These are phyloP conservation scores for Triops cancriformis DNA, from an alignment of 1,140 invertebrate species.

Conservation along the genomic window DNA sequence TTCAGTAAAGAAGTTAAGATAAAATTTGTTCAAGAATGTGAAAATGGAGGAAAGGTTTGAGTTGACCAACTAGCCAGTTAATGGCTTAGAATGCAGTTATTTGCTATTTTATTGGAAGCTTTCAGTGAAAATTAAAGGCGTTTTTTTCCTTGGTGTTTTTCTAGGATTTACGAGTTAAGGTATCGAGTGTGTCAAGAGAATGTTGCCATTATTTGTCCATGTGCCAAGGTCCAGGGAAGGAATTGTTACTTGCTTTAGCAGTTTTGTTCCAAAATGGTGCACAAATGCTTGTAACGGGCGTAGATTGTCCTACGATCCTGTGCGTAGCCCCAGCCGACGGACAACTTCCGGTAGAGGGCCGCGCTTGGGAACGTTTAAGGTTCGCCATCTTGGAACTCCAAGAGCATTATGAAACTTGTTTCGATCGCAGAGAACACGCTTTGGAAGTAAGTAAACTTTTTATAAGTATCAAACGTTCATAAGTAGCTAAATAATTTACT, in stretches of 20 bases:
- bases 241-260: background rate
- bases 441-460: conserved; percentile 56
- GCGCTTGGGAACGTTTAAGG: conserved; percentile 57
- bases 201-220: conserved; percentile 41
- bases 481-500: too few species aligned
- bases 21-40: too few species aligned
- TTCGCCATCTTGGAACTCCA: conserved; percentile 88
- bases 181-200: conserved; percentile 38
- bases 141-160: conserved; percentile 38
- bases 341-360: background rate
- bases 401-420: conserved; percentile 89
- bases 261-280: conserved; percentile 37
- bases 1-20: too few species aligned
- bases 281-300: conserved; percentile 50
- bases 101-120: background rate
- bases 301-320: conserved; percentile 49
- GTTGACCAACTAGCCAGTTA: too few species aligned
- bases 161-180: conserved; percentile 32
- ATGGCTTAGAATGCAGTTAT: background rate
- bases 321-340: conserved; percentile 20
- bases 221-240: conserved; percentile 36
- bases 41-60: too few species aligned
- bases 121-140: background rate
- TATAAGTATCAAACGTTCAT: too few species aligned
- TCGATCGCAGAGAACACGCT: conserved; percentile 82